Evolutionary conservation across 1,140 invertebrate species (phyloP).

Genomic region (Chrysopa pallens): DNA sequence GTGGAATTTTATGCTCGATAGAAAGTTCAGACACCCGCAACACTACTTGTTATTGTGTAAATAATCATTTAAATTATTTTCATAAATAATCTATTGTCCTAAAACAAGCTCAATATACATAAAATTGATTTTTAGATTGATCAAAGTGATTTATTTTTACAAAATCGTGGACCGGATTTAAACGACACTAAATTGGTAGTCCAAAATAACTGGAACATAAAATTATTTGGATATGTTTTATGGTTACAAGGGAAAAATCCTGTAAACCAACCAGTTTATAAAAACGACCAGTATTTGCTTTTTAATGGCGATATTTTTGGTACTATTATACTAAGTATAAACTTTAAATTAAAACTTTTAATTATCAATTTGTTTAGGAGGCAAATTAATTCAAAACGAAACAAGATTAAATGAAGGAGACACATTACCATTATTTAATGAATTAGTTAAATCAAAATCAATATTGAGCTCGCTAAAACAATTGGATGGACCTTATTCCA

Average conservation of each 20-base stretch:
- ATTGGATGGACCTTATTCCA: constrained; percentile 66
- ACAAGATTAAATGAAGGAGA: constrained; percentile 19
- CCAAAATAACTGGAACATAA: constrained; percentile 39
- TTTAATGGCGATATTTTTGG: constrained; percentile 74
- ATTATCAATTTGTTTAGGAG: background rate
- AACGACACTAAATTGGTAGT: constrained; percentile 12
- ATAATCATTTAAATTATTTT: constrained; percentile 3
- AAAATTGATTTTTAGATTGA: constrained; percentile 20
- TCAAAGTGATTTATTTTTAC: constrained; percentile 19
- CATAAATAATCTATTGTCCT: constrained; percentile 1
- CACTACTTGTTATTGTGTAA: background rate
- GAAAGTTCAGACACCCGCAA: constrained; percentile 5
- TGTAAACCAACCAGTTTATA: constrained; percentile 37
- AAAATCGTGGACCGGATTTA: constrained; percentile 28
- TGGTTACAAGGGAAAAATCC: constrained; percentile 46
- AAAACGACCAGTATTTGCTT: constrained; percentile 36
- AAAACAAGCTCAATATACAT: background rate
- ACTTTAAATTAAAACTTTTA: no score
- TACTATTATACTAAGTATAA: background rate
- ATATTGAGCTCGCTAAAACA: constrained; percentile 26
- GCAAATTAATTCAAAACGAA: constrained; percentile 12
- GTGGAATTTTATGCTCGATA: constrained; percentile 23
- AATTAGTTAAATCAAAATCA: constrained; percentile 18
- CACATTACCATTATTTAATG: constrained; percentile 21
- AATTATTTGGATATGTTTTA: constrained; percentile 40